phyloP scores from a whole-genome alignment of 2,797 vertebrate species.

The Tympanoctomys barrerae region DNA sequence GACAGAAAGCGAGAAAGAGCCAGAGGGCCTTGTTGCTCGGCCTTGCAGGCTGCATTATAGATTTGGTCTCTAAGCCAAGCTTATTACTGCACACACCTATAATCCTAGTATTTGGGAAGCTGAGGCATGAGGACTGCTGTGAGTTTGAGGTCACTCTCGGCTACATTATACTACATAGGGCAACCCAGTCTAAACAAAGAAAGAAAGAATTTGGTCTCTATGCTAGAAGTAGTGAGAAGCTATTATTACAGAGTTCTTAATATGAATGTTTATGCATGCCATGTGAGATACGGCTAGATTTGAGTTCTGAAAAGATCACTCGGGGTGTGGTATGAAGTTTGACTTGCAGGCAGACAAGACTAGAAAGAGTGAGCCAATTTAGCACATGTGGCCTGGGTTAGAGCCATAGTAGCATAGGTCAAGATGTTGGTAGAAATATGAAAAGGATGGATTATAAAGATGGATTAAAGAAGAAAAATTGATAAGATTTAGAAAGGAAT shows the following conservation, averaged over 20 bases:
- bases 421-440: slow-evolving; percentile 1
- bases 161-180: neutral
- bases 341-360: neutral
- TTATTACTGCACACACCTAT: neutral
- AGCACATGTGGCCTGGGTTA: neutral
- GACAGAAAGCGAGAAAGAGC: neutral
- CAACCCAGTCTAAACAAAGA: neutral
- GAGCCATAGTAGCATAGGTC: neutral
- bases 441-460: neutral
- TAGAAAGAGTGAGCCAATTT: neutral
- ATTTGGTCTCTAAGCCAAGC: neutral
- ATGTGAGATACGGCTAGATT: neutral
- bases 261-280: neutral
- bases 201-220: neutral
- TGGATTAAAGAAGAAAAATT: slow-evolving; percentile 25
- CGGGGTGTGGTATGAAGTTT: neutral
- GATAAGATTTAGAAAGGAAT: neutral
- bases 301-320: slow-evolving; percentile 14
- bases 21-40: neutral
- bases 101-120: neutral
- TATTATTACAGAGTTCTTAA: neutral
- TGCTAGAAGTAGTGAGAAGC: neutral
- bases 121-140: neutral
- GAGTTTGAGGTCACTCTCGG: neutral
- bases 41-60: neutral